Evolutionary conservation across 2,797 vertebrate genomes (phyloP), one percentile per base, ranked within the genome.

Genomic region (Tragelaphus eurycerus): DNA sequence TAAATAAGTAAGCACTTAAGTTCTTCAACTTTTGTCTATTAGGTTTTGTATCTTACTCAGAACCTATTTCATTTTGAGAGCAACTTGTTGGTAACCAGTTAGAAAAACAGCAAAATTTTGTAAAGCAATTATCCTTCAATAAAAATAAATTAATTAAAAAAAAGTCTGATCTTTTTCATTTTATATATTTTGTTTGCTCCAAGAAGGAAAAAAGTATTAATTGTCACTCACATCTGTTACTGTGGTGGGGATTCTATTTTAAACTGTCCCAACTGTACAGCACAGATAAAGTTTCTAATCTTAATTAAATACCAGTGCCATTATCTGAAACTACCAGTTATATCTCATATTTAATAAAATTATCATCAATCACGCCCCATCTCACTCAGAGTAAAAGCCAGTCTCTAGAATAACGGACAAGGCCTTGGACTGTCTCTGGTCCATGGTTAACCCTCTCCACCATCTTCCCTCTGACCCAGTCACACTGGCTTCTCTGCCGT

Each of bases 221-320:
- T 95, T 92, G 92, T 94, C 86, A 48, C 50, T 90, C 29, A 8
- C 90, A 90, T 98, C 88, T 96, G 76, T 57, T 34, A 81, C 71
- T 62, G 11, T 89, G 38, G 64, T 46, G 57, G 86, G 79, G 64
- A 79, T 62, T 92, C 93, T 90, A 10, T 93, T 76, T 81, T 55
- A 93, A 97, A 93, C 16, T 84, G 96, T 62, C 62, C 62, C 86
- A 90, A 93, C 86, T 81, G 90, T 81, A 46, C 10, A 7, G 48
- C 84, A 55, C 59, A 89, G 96, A 93, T 97, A 93, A 95, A 95
- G 74, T 94, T 91, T 90, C 88, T 92, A 95, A 97, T 97, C 95
- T 94, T 97, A 95, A 95, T 97, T 97, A 97, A 96, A 96, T 93
- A 96, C 78, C 34, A 97, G 31, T 83, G 29, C 34, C 48, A 54